phyloP scores from a whole-genome alignment of 2,113 vertebrate genomes.

The Ameiurus melas region DNA sequence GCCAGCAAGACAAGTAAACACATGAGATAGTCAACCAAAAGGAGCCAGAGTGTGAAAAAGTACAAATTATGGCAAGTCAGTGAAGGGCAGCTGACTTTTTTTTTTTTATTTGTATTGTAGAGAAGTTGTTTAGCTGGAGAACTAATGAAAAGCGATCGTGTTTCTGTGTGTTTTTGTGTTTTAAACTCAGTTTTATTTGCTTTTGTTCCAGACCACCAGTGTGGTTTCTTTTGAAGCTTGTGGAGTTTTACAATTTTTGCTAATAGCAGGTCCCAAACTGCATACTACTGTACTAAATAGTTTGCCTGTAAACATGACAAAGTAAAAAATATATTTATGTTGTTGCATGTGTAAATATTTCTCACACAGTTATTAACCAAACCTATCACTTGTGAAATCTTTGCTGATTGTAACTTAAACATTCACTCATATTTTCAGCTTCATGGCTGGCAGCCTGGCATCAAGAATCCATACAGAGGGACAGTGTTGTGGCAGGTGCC shows the following conservation, averaged over 20 bases:
- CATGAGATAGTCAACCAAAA: neutral
- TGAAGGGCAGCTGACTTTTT: neutral
- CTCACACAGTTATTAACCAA: neutral
- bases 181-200: neutral
- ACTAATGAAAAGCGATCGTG: neutral
- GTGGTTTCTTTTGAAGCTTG: neutral
- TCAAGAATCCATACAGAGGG: slow-evolving; percentile 85
- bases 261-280: neutral
- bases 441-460: slow-evolving; percentile 89
- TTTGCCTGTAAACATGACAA: neutral
- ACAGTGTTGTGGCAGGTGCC: slow-evolving; percentile 85
- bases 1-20: neutral
- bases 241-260: neutral
- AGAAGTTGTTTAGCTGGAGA: neutral
- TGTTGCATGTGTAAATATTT: neutral
- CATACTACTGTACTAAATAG: neutral
- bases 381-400: neutral
- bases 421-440: slow-evolving; percentile 65
- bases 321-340: neutral
- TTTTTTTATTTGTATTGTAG: neutral
- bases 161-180: neutral
- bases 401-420: neutral
- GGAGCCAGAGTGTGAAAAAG: neutral
- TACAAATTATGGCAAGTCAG: neutral
- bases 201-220: neutral